These are phyloP conservation scores for Ectropis crepuscularia DNA, from an alignment of 2,888 invertebrate species.

Conservation along the genomic window DNA sequence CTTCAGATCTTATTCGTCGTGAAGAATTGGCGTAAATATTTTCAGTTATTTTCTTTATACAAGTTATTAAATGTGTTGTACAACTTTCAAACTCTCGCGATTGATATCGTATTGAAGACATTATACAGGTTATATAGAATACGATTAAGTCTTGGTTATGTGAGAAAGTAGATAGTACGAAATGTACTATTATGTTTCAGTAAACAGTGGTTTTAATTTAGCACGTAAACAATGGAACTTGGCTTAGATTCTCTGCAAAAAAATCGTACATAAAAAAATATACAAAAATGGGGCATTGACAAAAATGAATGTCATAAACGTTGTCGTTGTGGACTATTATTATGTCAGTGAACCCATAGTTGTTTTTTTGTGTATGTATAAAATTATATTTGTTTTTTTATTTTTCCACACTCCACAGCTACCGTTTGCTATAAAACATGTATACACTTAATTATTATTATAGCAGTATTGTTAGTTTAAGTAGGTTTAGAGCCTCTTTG, in stretches of 20 bases:
- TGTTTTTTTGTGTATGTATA: background rate
- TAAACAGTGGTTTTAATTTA: background rate
- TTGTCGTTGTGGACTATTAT: background rate
- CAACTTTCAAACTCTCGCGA: no score
- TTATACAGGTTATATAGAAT: no score
- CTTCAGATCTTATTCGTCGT: no score
- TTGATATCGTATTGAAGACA: no score
- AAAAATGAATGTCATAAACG: background rate
- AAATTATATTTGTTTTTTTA: constrained; percentile 6
- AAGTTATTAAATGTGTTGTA: no score
- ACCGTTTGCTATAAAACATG: constrained; percentile 75
- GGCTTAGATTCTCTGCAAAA: background rate
- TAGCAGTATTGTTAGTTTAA: constrained; percentile 81
- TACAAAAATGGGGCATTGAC: background rate
- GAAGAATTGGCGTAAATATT: no score
- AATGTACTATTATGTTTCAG: no score
- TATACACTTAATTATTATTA: constrained; percentile 69
- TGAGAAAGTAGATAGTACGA: no score
- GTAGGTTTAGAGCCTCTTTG: constrained; percentile 77
- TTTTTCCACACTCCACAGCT: constrained; percentile 64
- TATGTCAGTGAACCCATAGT: background rate
- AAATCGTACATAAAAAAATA: background rate
- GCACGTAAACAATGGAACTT: background rate
- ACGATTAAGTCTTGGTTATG: no score
- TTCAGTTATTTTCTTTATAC: no score